phyloP scores from a whole-genome alignment of 2,888 invertebrate genomes.

The Cephus rjabovi region DNA sequence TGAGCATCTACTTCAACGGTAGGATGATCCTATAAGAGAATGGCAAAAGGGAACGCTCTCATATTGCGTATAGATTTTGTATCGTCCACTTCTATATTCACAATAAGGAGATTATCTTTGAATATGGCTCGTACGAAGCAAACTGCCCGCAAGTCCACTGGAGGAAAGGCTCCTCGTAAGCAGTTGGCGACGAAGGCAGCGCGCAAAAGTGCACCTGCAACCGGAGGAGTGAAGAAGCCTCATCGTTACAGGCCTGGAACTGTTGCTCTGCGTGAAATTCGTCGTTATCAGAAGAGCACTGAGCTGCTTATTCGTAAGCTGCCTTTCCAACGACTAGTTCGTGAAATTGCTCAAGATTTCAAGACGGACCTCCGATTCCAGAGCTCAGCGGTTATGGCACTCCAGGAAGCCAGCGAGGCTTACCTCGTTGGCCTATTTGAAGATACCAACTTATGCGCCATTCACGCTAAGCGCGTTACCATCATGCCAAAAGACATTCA shows the following conservation, averaged over 20 bases:
- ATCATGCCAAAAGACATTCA: constrained; percentile 76
- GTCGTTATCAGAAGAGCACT: constrained; percentile 80
- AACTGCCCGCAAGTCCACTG: constrained; percentile 79
- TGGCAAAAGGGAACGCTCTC: too few relatives aligned
- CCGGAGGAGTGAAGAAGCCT: constrained; percentile 80
- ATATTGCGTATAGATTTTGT: too few relatives aligned
- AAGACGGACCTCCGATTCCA: constrained; percentile 79
- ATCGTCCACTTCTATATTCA: too few relatives aligned
- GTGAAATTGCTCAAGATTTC: constrained; percentile 82
- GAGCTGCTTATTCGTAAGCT: constrained; percentile 78
- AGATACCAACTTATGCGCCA: constrained; percentile 83
- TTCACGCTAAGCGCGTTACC: constrained; percentile 80
- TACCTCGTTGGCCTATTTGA: constrained; percentile 79
- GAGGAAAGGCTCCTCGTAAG: constrained; percentile 80
- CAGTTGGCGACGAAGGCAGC: constrained; percentile 79
- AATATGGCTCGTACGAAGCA: constrained; percentile 81
- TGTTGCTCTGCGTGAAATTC: constrained; percentile 77
- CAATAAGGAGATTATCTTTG: too few relatives aligned
- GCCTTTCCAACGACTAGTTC: constrained; percentile 78
- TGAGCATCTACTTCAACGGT: too few relatives aligned
- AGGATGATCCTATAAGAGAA: too few relatives aligned
- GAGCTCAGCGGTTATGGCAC: constrained; percentile 77
- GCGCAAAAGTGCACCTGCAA: constrained; percentile 77
- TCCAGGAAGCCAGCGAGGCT: constrained; percentile 74
- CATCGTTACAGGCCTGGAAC: constrained; percentile 79